Evolutionary conservation across 1,140 invertebrate genomes (phyloP).

Genomic region (Drosophila lacertosa): DNA sequence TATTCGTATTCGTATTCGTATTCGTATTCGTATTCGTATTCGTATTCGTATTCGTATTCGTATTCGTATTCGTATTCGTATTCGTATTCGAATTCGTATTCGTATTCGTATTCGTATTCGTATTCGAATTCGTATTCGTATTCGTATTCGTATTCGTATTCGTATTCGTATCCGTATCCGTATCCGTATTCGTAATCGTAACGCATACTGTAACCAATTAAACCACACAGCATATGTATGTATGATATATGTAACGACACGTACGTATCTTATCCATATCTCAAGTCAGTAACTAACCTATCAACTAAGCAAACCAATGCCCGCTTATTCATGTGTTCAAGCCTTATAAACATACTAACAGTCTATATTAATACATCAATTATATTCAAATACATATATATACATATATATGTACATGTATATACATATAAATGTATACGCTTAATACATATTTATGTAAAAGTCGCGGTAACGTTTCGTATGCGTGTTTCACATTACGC

Average conservation of each 20-base stretch:
- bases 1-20: too few species aligned
- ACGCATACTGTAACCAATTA: conserved; percentile 27
- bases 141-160: too few species aligned
- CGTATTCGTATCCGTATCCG: conserved; percentile 15
- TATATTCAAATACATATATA: too few species aligned
- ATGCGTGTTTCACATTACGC: conserved; percentile 13
- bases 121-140: too few species aligned
- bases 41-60: too few species aligned
- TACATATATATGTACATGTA: conserved; percentile 7
- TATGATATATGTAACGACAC: conserved; percentile 26
- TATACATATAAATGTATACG: conserved; percentile 20
- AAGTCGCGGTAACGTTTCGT: too few species aligned
- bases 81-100: too few species aligned
- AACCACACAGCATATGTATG: conserved; percentile 27
- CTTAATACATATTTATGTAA: background rate
- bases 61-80: too few species aligned
- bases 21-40: too few species aligned
- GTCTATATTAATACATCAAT: too few species aligned
- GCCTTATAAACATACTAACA: conserved; percentile 4
- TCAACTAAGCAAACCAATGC: conserved; percentile 34
- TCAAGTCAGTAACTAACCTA: conserved; percentile 52
- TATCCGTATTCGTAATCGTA: conserved; percentile 21
- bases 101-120: too few species aligned
- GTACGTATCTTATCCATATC: conserved; percentile 21
- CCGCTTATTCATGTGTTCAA: conserved; percentile 15